Base-by-base conservation (phyloP, 2,888 invertebrate genomes). In the Augiades crinisus region DNA sequence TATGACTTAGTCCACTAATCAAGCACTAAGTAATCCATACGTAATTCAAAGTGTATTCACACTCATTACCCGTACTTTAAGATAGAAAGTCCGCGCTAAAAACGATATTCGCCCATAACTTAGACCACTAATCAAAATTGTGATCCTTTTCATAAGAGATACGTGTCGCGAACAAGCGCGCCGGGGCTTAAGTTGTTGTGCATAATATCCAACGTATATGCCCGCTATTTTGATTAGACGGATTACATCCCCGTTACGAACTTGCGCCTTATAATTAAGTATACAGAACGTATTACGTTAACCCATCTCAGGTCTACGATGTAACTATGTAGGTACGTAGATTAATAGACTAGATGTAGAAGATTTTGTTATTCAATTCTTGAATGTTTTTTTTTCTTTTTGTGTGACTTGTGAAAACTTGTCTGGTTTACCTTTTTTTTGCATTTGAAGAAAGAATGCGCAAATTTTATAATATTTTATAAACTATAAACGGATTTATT, bases 141-240 rank as follows among this genome's bases (percentile, higher is more conserved):
- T 54, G 57, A 64, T 63, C 64, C 64, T 73, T 70, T 62, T 68
- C 68, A 62, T 67, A 68, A 70, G 71, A 78, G 75, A 77, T 78
- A 81, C 74, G 70, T 75, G 77, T 75, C 74, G 69, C 67, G 67
- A 72, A 77, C 78, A 76, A 78, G 74, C 77, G 78, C 75, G 79
- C 73, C 59, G 62, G 40, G 75, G 78, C 79, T 81, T 81, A 80
- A 75, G 77, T 74, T 76, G 76, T 78, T 75, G 63, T 65, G 75
- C 73, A 72, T 77, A 80, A 77, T 75, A 78, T 72, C 70, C 68
- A 70, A 67, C 68, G 68, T 67, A 60, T 61, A 62, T 56, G 54
- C 60, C 57, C 68, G 67, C 65, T 68, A 73, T 75, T 78, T 74
- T 78, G 77, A 78, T 80, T 76, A 78, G 66, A 64, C 59, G 65